Percentiles rank a stretch among this genome's conserved stretches.
Evolutionary conservation across 2,888 invertebrate species (phyloP).

Genomic region (Reticulitermes lucifugus): DNA sequence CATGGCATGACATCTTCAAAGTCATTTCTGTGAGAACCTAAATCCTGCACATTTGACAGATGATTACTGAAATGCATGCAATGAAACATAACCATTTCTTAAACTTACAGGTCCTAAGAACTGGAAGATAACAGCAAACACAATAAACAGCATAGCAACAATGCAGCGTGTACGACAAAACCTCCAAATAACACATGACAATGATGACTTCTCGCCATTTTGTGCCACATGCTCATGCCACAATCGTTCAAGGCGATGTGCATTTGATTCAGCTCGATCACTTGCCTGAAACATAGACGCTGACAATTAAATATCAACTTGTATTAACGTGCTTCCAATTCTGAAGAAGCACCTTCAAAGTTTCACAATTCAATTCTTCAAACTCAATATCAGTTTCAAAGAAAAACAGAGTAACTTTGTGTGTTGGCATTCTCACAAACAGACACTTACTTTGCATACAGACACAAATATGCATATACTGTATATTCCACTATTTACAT

Average conservation of each 20-base stretch:
- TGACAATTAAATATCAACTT: neutral
- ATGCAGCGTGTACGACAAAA: slow-evolving; percentile 60
- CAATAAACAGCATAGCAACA: slow-evolving; percentile 58
- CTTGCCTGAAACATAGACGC: slow-evolving; percentile 39
- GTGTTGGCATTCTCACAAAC: too few relatives aligned
- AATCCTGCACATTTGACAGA: neutral
- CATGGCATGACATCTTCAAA: too few relatives aligned
- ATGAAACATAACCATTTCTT: neutral
- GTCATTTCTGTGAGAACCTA: neutral
- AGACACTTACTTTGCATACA: too few relatives aligned
- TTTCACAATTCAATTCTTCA: too few relatives aligned
- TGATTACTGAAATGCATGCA: neutral
- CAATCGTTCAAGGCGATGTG: slow-evolving; percentile 58
- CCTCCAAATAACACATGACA: slow-evolving; percentile 59
- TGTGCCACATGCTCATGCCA: slow-evolving; percentile 61
- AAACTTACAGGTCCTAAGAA: slow-evolving; percentile 62
- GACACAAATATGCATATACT: too few relatives aligned
- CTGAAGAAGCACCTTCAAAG: too few relatives aligned
- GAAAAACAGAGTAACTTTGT: too few relatives aligned
- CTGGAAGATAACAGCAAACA: slow-evolving; percentile 59
- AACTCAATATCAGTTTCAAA: too few relatives aligned
- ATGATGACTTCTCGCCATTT: slow-evolving; percentile 59
- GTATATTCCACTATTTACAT: too few relatives aligned
- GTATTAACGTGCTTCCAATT: too few relatives aligned
- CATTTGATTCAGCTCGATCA: slow-evolving; percentile 55